A percentile compares a stretch with the other conserved stretches of the same genome.
These are phyloP conservation scores for Beroe ovata DNA, from an alignment of 37 sponge, comb jelly and placozoan genomes.

Conservation along the genomic window DNA sequence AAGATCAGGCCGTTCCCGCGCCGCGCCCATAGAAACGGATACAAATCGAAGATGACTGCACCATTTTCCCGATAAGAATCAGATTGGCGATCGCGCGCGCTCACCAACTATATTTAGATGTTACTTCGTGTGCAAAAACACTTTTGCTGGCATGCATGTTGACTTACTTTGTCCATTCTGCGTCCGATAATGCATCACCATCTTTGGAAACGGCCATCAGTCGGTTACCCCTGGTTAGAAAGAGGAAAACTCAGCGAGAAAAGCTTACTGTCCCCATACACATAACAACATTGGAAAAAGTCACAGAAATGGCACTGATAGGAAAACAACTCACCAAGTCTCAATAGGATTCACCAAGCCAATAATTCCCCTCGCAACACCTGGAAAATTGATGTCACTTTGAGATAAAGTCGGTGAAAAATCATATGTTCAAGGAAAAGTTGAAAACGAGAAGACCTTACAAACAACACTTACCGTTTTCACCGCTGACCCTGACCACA, in stretches of 20 bases:
- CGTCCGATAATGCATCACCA: slow-evolving; percentile 4
- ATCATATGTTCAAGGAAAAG: too few relatives aligned
- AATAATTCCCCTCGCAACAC: slow-evolving; percentile 56
- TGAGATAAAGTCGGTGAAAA: too few relatives aligned
- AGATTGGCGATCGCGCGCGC: slow-evolving; percentile 9
- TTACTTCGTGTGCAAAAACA: too few relatives aligned
- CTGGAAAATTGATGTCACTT: too few relatives aligned
- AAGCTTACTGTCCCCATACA: neutral
- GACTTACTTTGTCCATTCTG: slow-evolving; percentile 67
- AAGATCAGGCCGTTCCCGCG: neutral
- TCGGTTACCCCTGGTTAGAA: slow-evolving; percentile 57
- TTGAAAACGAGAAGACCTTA: too few relatives aligned
- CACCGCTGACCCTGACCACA: slow-evolving; percentile 74
- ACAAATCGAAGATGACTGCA: slow-evolving; percentile 58
- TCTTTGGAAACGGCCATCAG: slow-evolving; percentile 49
- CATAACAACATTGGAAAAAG: neutral
- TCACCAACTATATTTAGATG: neutral
- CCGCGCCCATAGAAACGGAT: slow-evolving; percentile 37
- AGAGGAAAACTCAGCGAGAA: neutral
- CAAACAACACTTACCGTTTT: slow-evolving; percentile 81
- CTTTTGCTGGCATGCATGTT: neutral
- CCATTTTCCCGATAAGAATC: neutral
- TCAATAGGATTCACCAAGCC: slow-evolving; percentile 43
- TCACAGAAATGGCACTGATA: neutral
- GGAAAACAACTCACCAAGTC: slow-evolving; percentile 38